Evolutionary conservation across 1,140 invertebrate species (phyloP), one percentile per base, ranked within the genome.

Genomic region (Notospermus geniculatus): DNA sequence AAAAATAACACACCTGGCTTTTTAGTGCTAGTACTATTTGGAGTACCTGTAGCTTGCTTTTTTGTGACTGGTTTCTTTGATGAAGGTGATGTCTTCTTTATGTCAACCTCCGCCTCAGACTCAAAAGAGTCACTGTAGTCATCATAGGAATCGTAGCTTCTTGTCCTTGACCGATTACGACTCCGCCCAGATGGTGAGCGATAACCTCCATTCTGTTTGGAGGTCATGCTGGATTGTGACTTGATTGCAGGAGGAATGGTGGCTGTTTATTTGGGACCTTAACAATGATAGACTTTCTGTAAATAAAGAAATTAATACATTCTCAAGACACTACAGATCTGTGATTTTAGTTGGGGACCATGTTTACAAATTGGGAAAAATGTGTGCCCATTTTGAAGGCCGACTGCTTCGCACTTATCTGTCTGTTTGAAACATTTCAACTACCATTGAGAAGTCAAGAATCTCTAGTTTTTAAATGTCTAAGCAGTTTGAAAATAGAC

Each of bases 61-160:
- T 19, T 19, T 9, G 5, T 50, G n/a, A 5, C n/a, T 5, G n/a
- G n/a, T 50, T 4, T 50, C 46, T 50, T 50, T 5, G 32, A 36
- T 7, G 32, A 36, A 7, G 32, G 4, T 4, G 5, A 4, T 15
- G 32, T 7, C 15, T 36, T 36, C 32, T 36, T 36, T 15, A 36
- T 7, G 32, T 36, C 32, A 36, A 36, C 32, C 32, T 27, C 46
- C n/a, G n/a, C n/a, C 4, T 50, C 46, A 7, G n/a, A 19, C 25
- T 50, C 46, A 50, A 50, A 50, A n/a, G 46, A 50, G 25, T 50
- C 46, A 5, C 5, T 50, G 46, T 50, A 50, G 25, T 50, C n/a
- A 22, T 27, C 46, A 50, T 50, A 50, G 5, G 46, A 50, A 27
- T 50, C 25, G n/a, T 50, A 22, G n/a, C n/a, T 22, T 9, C 25